Base-by-base conservation (phyloP, 2,113 vertebrate genomes). In the Agelaius tricolor region DNA sequence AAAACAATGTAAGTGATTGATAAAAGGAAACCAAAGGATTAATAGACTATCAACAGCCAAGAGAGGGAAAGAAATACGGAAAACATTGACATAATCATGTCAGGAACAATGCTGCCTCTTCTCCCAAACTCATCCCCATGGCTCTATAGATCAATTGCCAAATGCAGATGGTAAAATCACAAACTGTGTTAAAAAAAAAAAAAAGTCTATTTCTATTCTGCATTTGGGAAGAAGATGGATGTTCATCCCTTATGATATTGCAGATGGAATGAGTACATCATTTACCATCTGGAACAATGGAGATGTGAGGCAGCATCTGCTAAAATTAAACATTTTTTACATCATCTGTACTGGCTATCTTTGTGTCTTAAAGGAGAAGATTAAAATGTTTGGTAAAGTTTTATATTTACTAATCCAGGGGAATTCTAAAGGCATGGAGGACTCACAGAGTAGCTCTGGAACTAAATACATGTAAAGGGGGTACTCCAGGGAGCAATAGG, bases 251-350 rank as follows among this genome's bases (percentile, higher is more conserved):
- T 92, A 91, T 41, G 87, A 93, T 87, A 69, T 62, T 94, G 87
- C 4, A 19, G 74, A 94, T 82, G 54, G 81, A 94, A 27, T 37
- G 87, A 91, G 41, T 49, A 69, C 54, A 89, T 62, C 26, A 22
- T 95, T 93, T 87, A 73, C 96, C 89, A 87, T 93, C 94, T 96
- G 95, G 77, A 89, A 79, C 87, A 94, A 93, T 18, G 49, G 81
- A 91, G 87, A 91, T 91, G 66, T 87, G 87, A 95, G 74, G 84
- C 74, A 94, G 84, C 74, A 82, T 92, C 87, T 96, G 87, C 87
- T 95, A 94, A 96, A 97, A 85, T 97, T 66, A 91, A 94, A 87
- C 23, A 23, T 82, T 82, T 94, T 91, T 89, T 61, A 76, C 62
- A 93, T 95, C 77, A 69, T 91, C 81, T 94, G 86, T 57, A 35